These are phyloP conservation scores for Prorops nasuta DNA, from an alignment of 1,140 invertebrate genomes.

Conservation along the genomic window DNA sequence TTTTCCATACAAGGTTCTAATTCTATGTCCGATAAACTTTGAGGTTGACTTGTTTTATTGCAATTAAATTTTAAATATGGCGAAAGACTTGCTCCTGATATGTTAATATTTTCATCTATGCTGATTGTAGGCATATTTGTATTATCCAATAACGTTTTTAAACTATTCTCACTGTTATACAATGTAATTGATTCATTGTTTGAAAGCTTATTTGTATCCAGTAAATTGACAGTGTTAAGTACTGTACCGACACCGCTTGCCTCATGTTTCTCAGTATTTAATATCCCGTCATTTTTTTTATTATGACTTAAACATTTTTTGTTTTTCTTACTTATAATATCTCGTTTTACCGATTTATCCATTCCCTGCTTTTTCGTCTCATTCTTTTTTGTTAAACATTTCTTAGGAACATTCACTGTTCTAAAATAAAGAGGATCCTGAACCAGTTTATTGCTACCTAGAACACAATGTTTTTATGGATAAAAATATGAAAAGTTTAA, in stretches of 20 bases:
- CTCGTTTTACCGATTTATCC: too few relatives aligned
- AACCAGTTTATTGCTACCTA: too few relatives aligned
- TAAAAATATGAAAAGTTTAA: too few relatives aligned
- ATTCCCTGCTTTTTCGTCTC: too few relatives aligned
- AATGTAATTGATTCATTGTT: constrained; percentile 40
- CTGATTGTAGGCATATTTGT: constrained; percentile 35
- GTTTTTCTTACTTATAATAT: too few relatives aligned
- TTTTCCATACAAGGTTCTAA: constrained; percentile 3
- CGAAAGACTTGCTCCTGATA: constrained; percentile 40
- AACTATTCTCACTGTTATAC: constrained; percentile 35
- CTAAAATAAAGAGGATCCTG: constrained; percentile 31
- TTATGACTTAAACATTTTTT: too few relatives aligned
- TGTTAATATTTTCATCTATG: constrained; percentile 36
- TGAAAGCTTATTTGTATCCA: neutral
- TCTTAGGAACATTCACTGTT: constrained; percentile 37
- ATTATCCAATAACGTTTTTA: constrained; percentile 20
- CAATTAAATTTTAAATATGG: constrained; percentile 43
- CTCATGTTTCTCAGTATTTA: too few relatives aligned
- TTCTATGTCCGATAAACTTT: constrained; percentile 21
- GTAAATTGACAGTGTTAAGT: too few relatives aligned
- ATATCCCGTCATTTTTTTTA: too few relatives aligned
- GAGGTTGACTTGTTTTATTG: constrained; percentile 20
- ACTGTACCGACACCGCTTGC: too few relatives aligned
- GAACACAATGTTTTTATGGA: too few relatives aligned
- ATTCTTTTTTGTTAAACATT: too few relatives aligned